Evolutionary conservation across 2,113 vertebrate species (phyloP).

Genomic region (Megaceryle maxima): DNA sequence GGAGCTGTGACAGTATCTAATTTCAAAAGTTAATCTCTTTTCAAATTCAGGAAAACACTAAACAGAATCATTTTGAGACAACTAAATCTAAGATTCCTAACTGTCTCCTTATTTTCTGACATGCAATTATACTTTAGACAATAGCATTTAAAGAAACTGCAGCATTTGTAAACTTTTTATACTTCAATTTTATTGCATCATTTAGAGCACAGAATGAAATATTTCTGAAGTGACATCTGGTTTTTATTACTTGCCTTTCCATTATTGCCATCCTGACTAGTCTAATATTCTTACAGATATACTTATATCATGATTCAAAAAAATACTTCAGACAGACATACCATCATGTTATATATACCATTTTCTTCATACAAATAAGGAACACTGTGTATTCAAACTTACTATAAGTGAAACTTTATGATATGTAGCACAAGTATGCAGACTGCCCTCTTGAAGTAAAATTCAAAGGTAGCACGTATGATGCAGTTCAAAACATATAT

Average conservation of each 20-base stretch:
- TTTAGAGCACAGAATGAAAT: background rate
- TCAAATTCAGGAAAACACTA: background rate
- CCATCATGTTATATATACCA: background rate
- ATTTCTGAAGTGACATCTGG: background rate
- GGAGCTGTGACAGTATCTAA: background rate
- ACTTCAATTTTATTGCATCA: background rate
- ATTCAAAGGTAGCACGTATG: fast-evolving
- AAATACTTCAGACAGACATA: background rate
- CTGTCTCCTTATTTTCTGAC: background rate
- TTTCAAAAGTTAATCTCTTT: background rate
- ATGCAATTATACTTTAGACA: background rate
- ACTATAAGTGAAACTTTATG: background rate
- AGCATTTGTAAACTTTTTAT: background rate
- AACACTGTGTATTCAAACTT: background rate
- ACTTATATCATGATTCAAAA: background rate
- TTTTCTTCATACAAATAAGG: background rate
- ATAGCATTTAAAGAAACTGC: background rate
- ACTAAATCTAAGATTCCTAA: background rate
- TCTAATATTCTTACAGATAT: background rate
- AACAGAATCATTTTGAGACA: background rate
- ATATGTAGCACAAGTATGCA: background rate
- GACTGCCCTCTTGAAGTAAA: background rate
- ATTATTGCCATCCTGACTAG: background rate
- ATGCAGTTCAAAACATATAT: background rate
- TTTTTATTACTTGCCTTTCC: background rate